phyloP scores from a whole-genome alignment of 2,888 invertebrate species.

The Phytoseiulus persimilis region DNA sequence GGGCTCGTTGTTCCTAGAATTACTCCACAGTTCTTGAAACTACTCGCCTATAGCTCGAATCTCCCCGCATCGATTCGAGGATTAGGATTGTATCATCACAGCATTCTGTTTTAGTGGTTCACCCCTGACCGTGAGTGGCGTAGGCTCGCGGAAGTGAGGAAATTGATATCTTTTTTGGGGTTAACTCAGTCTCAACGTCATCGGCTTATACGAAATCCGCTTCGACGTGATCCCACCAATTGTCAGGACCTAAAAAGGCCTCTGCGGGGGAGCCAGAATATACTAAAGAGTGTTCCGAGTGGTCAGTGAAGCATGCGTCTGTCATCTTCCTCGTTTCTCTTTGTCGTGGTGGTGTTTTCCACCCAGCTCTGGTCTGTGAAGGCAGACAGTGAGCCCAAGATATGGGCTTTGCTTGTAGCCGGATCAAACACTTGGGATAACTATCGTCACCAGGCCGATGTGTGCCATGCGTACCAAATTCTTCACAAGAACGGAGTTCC shows the following conservation, averaged over 20 bases:
- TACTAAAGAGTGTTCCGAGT: background rate
- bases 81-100: background rate
- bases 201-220: background rate
- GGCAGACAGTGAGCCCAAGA: conserved; percentile 40
- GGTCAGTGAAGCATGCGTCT: background rate
- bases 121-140: background rate
- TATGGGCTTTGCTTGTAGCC: conserved; percentile 58
- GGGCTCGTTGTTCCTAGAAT: too few relatives aligned
- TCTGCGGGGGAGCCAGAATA: background rate
- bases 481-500: conserved; percentile 55
- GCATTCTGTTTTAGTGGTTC: background rate
- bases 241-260: background rate
- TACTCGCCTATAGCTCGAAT: too few relatives aligned
- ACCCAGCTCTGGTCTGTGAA: background rate
- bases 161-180: too few relatives aligned
- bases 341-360: background rate
- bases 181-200: background rate
- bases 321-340: background rate
- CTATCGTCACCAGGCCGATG: conserved; percentile 59
- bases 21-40: too few relatives aligned
- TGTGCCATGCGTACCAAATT: conserved; percentile 58
- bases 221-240: background rate
- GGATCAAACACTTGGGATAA: conserved; percentile 57
- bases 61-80: background rate
- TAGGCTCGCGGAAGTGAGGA: background rate